Percentiles rank a stretch among this genome's conserved stretches.
Evolutionary conservation across 2,888 invertebrate genomes (phyloP).

Genomic region (Schizotus pectinicornis): DNA sequence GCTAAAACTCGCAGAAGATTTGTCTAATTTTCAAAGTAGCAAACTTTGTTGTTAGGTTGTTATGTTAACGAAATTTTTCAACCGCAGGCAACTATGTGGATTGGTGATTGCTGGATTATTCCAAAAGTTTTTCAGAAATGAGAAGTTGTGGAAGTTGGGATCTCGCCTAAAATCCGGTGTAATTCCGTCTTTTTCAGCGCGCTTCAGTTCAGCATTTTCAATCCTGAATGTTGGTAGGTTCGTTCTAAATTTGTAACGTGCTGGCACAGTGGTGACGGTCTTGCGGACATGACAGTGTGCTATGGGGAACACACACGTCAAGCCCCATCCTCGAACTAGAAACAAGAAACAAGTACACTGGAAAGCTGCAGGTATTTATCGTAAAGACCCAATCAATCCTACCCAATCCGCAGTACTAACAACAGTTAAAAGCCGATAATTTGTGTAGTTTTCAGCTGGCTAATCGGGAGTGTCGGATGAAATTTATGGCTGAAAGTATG

Average conservation of each 20-base stretch:
- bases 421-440: neutral
- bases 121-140: no score
- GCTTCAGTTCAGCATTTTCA: conserved; percentile 29
- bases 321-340: conserved; percentile 64
- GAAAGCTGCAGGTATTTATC: conserved; percentile 78
- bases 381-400: neutral
- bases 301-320: conserved; percentile 72
- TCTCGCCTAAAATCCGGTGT: no score
- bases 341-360: conserved; percentile 82
- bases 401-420: neutral
- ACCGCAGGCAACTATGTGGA: neutral
- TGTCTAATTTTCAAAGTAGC: no score
- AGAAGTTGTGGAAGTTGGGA: no score
- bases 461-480: no score
- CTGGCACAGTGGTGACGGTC: conserved; percentile 47
- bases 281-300: conserved; percentile 49
- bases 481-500: conserved; percentile 15
- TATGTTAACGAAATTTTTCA: neutral
- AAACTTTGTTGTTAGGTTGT: conserved; percentile 2
- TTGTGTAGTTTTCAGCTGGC: neutral
- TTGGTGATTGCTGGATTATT: neutral
- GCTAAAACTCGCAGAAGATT: no score
- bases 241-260: conserved; percentile 49
- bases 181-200: conserved; percentile 11
- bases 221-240: conserved; percentile 42